These are phyloP conservation scores for Macquaria ambigua DNA, from an alignment of 2,113 vertebrate species.

Conservation along the genomic window DNA sequence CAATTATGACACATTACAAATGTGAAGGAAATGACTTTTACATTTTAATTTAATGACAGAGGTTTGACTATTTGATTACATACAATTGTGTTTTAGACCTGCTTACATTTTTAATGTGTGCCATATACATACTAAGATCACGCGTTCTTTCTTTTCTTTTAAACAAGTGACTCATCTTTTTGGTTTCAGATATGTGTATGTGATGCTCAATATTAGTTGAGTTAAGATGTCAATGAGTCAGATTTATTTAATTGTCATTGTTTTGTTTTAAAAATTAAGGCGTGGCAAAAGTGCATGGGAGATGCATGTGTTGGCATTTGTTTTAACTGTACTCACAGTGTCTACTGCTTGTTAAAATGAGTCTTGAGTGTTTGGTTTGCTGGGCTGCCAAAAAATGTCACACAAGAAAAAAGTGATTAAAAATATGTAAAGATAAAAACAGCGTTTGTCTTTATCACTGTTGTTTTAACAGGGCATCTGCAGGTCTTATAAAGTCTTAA, in stretches of 20 bases:
- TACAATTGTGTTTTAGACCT: not conserved
- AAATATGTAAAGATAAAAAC: constrained; percentile 23
- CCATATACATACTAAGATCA: not conserved
- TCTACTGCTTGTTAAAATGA: not conserved
- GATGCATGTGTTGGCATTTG: not conserved
- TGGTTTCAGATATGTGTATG: not conserved
- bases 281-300: not conserved
- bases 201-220: constrained; percentile 11
- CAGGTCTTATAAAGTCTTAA: not conserved
- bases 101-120: not conserved
- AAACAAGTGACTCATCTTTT: not conserved
- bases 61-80: not conserved
- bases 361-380: not conserved
- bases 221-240: constrained; percentile 12
- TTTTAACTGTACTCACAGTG: not conserved
- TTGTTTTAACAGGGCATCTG: not conserved
- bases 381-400: constrained; percentile 12
- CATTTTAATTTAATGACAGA: constrained; percentile 22
- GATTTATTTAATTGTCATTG: not conserved
- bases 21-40: not conserved
- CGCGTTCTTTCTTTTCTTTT: not conserved
- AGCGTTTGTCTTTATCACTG: constrained; percentile 14
- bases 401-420: constrained; percentile 44
- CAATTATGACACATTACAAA: not conserved
- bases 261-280: not conserved